A percentile compares a stretch with the other conserved stretches of the same genome.
Evolutionary conservation across 2,888 invertebrate species (phyloP).

Genomic region (Trissolcus brochymenae): DNA sequence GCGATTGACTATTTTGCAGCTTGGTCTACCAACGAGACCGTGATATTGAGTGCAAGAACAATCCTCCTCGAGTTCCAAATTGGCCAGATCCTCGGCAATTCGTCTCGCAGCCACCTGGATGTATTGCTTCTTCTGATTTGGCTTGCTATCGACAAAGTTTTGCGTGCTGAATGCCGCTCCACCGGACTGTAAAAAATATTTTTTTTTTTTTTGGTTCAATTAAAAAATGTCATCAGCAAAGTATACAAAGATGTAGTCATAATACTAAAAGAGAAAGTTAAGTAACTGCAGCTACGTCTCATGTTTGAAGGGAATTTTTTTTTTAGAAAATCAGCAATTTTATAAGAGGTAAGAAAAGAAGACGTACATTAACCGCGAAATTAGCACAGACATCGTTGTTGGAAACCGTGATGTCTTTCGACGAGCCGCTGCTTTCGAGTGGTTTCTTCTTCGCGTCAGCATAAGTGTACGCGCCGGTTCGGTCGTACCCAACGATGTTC

Average conservation of each 20-base stretch:
- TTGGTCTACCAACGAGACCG: constrained; percentile 65
- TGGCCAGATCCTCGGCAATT: constrained; percentile 69
- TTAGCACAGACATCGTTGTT: constrained; percentile 82
- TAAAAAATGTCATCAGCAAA: too few species aligned
- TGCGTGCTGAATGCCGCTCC: constrained; percentile 83
- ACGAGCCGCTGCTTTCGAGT: constrained; percentile 78
- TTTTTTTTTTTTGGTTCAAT: too few species aligned
- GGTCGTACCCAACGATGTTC: constrained; percentile 81
- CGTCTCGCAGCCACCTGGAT: constrained; percentile 76
- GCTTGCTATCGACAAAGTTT: constrained; percentile 79
- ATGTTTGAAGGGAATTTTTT: too few species aligned
- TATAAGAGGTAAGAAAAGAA: background rate
- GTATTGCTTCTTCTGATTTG: constrained; percentile 81
- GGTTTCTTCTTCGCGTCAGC: constrained; percentile 82
- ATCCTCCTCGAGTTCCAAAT: constrained; percentile 70
- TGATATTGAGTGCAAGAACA: constrained; percentile 70
- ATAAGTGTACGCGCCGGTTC: constrained; percentile 80
- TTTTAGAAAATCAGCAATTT: too few species aligned
- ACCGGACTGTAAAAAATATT: constrained; percentile 76
- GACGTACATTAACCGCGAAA: constrained; percentile 81
- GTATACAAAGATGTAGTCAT: too few species aligned
- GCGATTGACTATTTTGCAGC: constrained; percentile 72
- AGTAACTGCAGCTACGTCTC: too few species aligned
- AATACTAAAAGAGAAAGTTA: too few species aligned
- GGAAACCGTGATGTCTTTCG: constrained; percentile 79